phyloP scores from a whole-genome alignment of 2,113 vertebrate species.

The Salvelinus alpinus region DNA sequence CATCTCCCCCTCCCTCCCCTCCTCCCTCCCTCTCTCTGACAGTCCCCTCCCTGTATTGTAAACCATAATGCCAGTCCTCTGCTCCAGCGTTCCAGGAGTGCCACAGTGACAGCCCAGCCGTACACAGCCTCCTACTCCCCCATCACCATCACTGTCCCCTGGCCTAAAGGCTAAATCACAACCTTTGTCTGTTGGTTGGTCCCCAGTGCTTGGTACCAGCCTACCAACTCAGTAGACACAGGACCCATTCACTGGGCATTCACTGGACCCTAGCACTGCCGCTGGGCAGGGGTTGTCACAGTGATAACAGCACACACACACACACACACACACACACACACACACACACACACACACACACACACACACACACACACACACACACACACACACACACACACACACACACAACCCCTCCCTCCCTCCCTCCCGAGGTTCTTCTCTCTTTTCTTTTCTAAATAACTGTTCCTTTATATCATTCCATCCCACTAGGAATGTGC shows the following conservation, averaged over 20 bases:
- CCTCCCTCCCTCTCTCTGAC: slow-evolving; percentile 54
- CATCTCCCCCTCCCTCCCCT: slow-evolving; percentile 34
- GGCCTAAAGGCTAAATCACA: slow-evolving; percentile 59
- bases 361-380: too few relatives aligned
- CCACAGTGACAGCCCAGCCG: slow-evolving; percentile 65
- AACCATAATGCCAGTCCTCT: slow-evolving; percentile 70
- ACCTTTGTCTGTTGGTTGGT: slow-evolving; percentile 65
- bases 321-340: too few relatives aligned
- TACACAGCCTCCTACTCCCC: slow-evolving; percentile 51
- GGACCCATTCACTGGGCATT: slow-evolving; percentile 64
- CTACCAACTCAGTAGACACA: slow-evolving; percentile 53
- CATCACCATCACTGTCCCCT: slow-evolving; percentile 51
- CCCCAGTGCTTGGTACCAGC: slow-evolving; percentile 48
- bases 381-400: too few relatives aligned
- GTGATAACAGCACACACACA: slow-evolving; percentile 59
- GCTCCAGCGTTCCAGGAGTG: slow-evolving; percentile 68
- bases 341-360: too few relatives aligned
- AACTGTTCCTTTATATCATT: slow-evolving; percentile 60
- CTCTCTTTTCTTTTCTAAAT: too few relatives aligned
- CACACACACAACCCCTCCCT: too few relatives aligned
- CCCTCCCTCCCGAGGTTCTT: too few relatives aligned
- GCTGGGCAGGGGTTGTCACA: slow-evolving; percentile 69
- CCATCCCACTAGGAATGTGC: not conserved
- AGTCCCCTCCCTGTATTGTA: slow-evolving; percentile 69
- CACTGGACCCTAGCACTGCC: slow-evolving; percentile 20